Evolutionary conservation across 2,888 invertebrate species (phyloP).

Genomic region (Cenopis cana): DNA sequence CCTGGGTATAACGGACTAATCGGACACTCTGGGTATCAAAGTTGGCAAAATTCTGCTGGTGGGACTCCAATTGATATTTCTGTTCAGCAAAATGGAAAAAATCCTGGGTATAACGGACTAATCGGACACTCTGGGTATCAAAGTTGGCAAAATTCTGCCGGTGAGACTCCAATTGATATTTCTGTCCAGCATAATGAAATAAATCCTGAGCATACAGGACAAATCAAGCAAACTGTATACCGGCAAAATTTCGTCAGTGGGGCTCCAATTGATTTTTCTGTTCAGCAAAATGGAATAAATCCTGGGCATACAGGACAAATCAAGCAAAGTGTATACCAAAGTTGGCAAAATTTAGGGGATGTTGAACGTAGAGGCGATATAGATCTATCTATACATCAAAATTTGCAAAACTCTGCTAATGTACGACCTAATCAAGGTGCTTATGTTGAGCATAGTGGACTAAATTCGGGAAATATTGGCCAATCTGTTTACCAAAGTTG

Average conservation of each 20-base stretch:
- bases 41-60: background rate
- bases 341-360: background rate
- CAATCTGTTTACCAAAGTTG: background rate
- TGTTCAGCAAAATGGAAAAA: too few relatives aligned
- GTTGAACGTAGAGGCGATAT: background rate
- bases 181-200: too few relatives aligned
- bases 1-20: background rate
- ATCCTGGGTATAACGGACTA: background rate
- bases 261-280: background rate
- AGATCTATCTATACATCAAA: background rate
- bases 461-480: background rate
- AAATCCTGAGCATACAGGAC: too few relatives aligned
- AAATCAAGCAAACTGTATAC: background rate
- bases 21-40: constrained; percentile 2
- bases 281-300: background rate
- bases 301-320: background rate
- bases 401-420: background rate
- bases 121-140: constrained; percentile 2
- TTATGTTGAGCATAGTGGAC: background rate
- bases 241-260: background rate
- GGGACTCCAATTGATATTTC: background rate
- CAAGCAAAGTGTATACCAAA: constrained; percentile 7
- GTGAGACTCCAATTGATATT: background rate
- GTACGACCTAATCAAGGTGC: background rate
- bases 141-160: background rate